Conservation (phyloP, 1,140 invertebrate species). For the Diachasmimorpha longicaudata region DNA sequence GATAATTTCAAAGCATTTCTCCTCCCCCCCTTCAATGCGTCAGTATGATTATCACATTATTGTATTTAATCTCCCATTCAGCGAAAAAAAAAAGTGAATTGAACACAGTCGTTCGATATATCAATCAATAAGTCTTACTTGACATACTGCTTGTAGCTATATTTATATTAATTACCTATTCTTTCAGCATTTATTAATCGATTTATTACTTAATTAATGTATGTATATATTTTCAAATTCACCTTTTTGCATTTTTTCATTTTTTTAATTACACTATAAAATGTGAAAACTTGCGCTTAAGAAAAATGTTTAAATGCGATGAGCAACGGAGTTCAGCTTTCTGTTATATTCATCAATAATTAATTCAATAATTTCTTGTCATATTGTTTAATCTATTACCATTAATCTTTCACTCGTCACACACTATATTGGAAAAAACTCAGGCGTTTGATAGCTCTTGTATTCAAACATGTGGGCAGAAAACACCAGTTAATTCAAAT, state of each 20-base stretch:
- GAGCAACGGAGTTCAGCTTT: slow-evolving; percentile 33
- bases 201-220: background rate
- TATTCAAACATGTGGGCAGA: background rate
- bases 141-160: slow-evolving; percentile 33
- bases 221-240: slow-evolving; percentile 15
- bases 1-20: background rate
- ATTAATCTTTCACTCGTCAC: background rate
- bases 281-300: slow-evolving; percentile 38
- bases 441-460: no score
- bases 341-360: slow-evolving; percentile 7
- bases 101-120: slow-evolving; percentile 41
- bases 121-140: slow-evolving; percentile 36
- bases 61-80: slow-evolving; percentile 28
- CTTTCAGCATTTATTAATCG: background rate
- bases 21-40: background rate
- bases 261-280: slow-evolving; percentile 36
- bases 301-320: slow-evolving; percentile 34
- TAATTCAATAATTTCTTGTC: background rate
- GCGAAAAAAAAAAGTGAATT: slow-evolving; percentile 20
- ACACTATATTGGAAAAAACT: background rate
- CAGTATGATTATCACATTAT: slow-evolving; percentile 34
- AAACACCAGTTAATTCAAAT: slow-evolving; percentile 7
- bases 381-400: background rate
- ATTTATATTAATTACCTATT: slow-evolving; percentile 11
- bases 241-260: background rate